Conservation (phyloP, 2,113 vertebrate genomes). For the Lontra canadensis region DNA sequence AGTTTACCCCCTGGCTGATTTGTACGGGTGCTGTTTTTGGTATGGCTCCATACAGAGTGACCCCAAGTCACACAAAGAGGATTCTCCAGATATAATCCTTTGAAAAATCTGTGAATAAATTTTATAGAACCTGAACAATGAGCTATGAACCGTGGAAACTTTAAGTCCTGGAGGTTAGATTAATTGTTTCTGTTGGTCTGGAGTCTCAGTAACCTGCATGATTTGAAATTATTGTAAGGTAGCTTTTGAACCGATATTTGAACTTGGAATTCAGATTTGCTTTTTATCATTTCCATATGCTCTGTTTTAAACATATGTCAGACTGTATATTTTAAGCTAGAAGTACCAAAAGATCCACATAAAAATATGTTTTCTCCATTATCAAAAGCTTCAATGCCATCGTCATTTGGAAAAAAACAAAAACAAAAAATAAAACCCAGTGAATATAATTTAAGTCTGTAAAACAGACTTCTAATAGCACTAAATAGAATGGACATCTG, state of each 20-base stretch:
- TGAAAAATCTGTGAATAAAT: constrained; percentile 15
- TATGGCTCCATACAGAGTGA: background rate
- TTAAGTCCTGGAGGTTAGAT: background rate
- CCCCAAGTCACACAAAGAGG: background rate
- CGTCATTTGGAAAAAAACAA: background rate
- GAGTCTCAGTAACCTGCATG: constrained; percentile 51
- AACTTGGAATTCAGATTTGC: constrained; percentile 80
- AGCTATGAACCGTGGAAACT: background rate
- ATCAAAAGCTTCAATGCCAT: constrained; percentile 75
- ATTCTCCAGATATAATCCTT: background rate
- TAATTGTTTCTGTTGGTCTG: background rate
- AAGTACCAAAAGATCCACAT: constrained; percentile 76
- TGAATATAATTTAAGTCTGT: constrained; percentile 58
- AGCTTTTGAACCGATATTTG: constrained; percentile 71
- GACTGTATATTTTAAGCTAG: constrained; percentile 83
- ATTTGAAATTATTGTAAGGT: constrained; percentile 53
- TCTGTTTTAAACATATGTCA: constrained; percentile 84
- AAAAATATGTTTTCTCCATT: constrained; percentile 85
- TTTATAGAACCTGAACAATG: background rate
- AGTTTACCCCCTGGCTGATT: background rate
- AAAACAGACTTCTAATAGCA: constrained; percentile 64
- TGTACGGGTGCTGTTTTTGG: constrained; percentile 24
- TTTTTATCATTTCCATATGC: constrained; percentile 84
- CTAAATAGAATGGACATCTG: constrained; percentile 66
- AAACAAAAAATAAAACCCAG: background rate